phyloP scores from a whole-genome alignment of 2,797 vertebrate genomes.

The Gambelia wislizenii region DNA sequence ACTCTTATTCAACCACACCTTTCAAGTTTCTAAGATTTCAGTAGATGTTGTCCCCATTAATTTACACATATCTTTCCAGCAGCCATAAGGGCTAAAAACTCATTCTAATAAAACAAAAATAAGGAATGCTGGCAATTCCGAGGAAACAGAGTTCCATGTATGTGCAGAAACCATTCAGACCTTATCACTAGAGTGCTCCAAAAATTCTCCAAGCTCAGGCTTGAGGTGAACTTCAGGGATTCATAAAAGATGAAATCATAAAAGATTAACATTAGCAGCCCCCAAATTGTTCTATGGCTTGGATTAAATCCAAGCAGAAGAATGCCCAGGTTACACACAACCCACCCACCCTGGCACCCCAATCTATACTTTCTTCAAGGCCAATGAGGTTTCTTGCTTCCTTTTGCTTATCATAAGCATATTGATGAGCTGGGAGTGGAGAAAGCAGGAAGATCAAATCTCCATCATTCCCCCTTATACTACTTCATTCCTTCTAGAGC shows the following conservation, averaged over 20 bases:
- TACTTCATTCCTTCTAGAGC: background rate
- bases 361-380: too few species aligned
- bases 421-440: background rate
- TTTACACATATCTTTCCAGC: background rate
- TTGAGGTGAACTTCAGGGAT: background rate
- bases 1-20: background rate
- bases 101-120: background rate
- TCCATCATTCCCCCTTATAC: background rate
- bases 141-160: background rate
- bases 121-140: background rate
- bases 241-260: background rate
- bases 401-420: background rate
- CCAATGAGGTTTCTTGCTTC: background rate
- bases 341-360: too few species aligned
- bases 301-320: background rate
- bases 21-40: background rate
- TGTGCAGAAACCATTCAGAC: background rate
- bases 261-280: background rate
- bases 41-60: background rate
- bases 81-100: background rate
- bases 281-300: background rate
- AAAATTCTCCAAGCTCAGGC: background rate
- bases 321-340: background rate
- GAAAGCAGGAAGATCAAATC: background rate
- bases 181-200: background rate